phyloP scores from a whole-genome alignment of 2,113 vertebrate genomes.

The Saguinus imperator region DNA sequence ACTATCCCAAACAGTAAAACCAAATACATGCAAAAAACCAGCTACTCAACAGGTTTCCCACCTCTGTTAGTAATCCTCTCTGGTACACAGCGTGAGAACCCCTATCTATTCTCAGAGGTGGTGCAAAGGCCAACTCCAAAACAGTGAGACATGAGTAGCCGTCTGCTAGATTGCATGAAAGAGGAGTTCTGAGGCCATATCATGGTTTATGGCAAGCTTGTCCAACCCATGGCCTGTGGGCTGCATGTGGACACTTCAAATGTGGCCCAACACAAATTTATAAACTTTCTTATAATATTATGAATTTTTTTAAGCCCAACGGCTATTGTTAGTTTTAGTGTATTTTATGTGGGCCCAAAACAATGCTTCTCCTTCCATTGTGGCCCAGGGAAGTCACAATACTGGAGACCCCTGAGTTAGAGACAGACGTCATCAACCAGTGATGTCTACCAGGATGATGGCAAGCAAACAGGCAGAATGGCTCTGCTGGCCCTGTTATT shows the following conservation, averaged over 20 bases:
- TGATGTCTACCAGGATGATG: neutral
- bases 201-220: neutral
- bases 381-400: no score
- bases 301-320: no score
- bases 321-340: no score
- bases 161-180: neutral
- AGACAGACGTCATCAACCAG: neutral
- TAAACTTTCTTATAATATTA: no score
- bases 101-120: neutral
- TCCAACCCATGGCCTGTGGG: no score
- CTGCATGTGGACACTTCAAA: no score
- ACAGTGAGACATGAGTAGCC: neutral
- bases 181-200: neutral
- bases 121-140: neutral
- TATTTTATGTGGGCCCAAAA: no score
- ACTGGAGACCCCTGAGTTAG: no score
- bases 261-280: no score
- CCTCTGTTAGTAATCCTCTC: neutral
- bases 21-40: neutral
- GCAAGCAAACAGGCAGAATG: neutral
- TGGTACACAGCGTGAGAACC: neutral
- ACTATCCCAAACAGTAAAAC: neutral
- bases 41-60: neutral
- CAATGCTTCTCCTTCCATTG: no score
- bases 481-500: neutral